Base-by-base conservation (phyloP, 2,888 invertebrate genomes). In the Vannuccia rotundouncinata region DNA sequence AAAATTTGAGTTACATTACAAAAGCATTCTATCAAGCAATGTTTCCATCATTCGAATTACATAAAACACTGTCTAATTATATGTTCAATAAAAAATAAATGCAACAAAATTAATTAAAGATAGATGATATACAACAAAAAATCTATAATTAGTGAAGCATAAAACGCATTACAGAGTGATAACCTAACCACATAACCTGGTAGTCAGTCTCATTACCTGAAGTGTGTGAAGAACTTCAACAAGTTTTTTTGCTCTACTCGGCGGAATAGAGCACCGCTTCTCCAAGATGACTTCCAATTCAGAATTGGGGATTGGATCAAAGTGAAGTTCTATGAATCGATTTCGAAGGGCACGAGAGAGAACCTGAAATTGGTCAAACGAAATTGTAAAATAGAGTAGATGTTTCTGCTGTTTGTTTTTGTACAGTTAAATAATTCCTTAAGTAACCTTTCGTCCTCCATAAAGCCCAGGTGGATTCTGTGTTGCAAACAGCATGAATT, bases 401-500 rank as follows among this genome's bases (percentile, higher is more conserved):
- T n/a, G n/a, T n/a, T n/a, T n/a, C n/a, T n/a, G n/a, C n/a, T n/a
- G n/a, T n/a, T n/a, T n/a, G n/a, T n/a, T n/a, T n/a, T n/a, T n/a
- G n/a, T n/a, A n/a, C n/a, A n/a, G n/a, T n/a, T n/a, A n/a, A n/a
- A n/a, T n/a, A n/a, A n/a, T n/a, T n/a, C n/a, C n/a, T n/a, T n/a
- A n/a, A n/a, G n/a, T n/a, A 81, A 94, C 93, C 90, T 96, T 99
- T 76, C 99, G 90, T 0, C 99, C 99, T 0, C 97, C 98, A 85
- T 99, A 99, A 0, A 93, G 88, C 1, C 90, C 90, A 0, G 98
- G 95, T 0, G 99, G 99, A 90, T 99, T 99, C 89, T 99, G 99
- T 0, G 99, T 99, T 0, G 99, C 99, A 88, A 99, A 99, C 0
- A 99, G 89, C 92, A 95, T 94, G 86, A 99, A 99, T 85, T 93